Evolutionary conservation across 2,888 invertebrate species (phyloP).

Genomic region (Tricholauxania praeusta): DNA sequence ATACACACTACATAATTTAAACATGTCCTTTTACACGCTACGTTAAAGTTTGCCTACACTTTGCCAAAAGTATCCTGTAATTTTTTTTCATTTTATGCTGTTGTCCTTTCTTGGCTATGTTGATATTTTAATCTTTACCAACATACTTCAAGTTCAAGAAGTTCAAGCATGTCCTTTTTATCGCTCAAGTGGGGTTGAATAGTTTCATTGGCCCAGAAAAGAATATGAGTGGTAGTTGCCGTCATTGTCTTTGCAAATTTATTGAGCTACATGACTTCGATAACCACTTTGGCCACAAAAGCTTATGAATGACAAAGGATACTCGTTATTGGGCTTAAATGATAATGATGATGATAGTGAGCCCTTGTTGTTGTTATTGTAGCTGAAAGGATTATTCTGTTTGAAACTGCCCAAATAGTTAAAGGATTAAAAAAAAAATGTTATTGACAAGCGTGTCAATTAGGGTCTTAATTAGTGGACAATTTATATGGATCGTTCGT

Average conservation of each 20-base stretch:
- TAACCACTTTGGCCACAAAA: conserved; percentile 32
- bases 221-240: background rate
- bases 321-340: conserved; percentile 30
- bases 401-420: background rate
- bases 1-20: too few relatives aligned
- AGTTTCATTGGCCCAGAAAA: too few relatives aligned
- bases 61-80: too few relatives aligned
- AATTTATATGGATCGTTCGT: conserved; percentile 1
- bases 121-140: too few relatives aligned
- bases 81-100: too few relatives aligned
- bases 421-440: background rate
- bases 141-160: too few relatives aligned
- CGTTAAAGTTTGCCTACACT: too few relatives aligned
- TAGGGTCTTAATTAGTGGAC: conserved; percentile 28
- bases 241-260: conserved; percentile 16
- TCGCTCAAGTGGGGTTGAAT: too few relatives aligned
- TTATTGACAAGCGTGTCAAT: conserved; percentile 25
- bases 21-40: too few relatives aligned
- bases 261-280: conserved; percentile 30
- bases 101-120: too few relatives aligned
- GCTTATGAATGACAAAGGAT: conserved; percentile 25
- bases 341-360: conserved; percentile 15
- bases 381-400: background rate
- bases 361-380: conserved; percentile 47
- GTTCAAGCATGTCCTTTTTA: too few relatives aligned